A percentile compares a stretch with the other conserved stretches of the same genome.
These are phyloP conservation scores for Frankliniella fusca DNA, from an alignment of 2,888 invertebrate species.

Conservation along the genomic window DNA sequence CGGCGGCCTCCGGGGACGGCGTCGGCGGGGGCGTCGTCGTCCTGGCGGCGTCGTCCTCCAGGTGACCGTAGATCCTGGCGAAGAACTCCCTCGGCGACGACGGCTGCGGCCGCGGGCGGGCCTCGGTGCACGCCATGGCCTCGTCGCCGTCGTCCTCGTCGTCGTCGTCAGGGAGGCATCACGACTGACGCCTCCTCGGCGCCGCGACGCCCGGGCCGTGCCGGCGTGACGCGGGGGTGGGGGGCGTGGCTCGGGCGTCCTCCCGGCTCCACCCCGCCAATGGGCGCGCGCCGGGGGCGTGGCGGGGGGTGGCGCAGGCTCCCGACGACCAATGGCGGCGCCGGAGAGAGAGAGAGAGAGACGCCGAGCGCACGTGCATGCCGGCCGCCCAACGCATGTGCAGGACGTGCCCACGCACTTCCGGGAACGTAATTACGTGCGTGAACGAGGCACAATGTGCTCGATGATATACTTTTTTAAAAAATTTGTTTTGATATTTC, in stretches of 20 bases:
- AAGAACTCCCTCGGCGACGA: conserved; percentile 78
- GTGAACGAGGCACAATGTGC: too few species aligned
- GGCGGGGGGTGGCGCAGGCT: background rate
- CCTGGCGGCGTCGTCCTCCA: conserved; percentile 50
- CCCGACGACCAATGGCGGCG: background rate
- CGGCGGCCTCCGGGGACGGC: background rate
- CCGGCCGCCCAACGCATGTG: too few species aligned
- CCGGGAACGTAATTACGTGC: too few species aligned
- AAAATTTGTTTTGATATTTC: too few species aligned
- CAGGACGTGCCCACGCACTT: too few species aligned
- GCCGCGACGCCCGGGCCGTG: background rate
- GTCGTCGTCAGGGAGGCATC: background rate
- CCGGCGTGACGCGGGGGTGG: background rate
- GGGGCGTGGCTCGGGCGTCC: background rate
- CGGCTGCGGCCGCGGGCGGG: conserved; percentile 46
- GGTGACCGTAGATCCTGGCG: conserved; percentile 71
- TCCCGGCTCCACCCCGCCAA: background rate
- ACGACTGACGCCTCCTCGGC: background rate
- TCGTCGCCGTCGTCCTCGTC: background rate
- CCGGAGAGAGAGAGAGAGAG: too few species aligned
- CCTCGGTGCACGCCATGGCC: background rate
- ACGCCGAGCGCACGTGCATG: too few species aligned
- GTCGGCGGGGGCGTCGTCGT: background rate
- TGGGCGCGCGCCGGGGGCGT: background rate
- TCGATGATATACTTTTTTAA: too few species aligned